Conservation (phyloP, 2,797 vertebrate species). For the Brotogeris chrysoptera region DNA sequence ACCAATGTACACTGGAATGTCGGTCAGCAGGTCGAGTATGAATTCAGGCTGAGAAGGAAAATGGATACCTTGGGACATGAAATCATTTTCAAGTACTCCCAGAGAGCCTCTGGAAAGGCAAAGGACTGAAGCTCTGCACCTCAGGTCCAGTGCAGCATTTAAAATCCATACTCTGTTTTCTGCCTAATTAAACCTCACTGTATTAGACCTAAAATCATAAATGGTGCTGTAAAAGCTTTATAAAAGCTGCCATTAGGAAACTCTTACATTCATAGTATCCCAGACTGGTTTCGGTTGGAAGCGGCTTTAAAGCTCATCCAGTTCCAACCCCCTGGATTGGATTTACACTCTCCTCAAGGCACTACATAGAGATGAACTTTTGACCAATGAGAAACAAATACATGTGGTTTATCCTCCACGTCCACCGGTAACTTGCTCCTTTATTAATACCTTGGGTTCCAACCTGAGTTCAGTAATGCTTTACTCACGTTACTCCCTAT, state of each 20-base stretch:
- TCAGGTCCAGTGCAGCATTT: not conserved
- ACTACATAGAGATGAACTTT: not conserved
- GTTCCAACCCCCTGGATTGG: not conserved
- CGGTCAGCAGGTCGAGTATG: not conserved
- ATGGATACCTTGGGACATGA: not conserved
- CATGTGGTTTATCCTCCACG: rapidly evolving
- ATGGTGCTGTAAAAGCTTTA: not conserved
- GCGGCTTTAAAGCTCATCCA: not conserved
- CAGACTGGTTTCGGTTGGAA: not conserved
- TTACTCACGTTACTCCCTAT: not conserved
- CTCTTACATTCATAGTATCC: not conserved
- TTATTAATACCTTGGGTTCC: not conserved
- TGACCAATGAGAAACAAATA: not conserved
- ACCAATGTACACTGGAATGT: not conserved
- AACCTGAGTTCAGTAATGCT: not conserved
- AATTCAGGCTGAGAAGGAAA: not conserved
- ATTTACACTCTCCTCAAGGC: not conserved
- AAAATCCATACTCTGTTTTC: not conserved
- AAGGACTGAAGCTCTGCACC: not conserved
- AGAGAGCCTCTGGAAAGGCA: not conserved
- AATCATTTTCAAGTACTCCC: not conserved
- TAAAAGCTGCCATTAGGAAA: not conserved
- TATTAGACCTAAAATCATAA: not conserved
- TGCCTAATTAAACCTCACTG: not conserved
- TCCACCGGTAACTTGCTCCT: not conserved